phyloP scores from a whole-genome alignment of 2,888 invertebrate genomes.

The Cosmorhoe ocellata region DNA sequence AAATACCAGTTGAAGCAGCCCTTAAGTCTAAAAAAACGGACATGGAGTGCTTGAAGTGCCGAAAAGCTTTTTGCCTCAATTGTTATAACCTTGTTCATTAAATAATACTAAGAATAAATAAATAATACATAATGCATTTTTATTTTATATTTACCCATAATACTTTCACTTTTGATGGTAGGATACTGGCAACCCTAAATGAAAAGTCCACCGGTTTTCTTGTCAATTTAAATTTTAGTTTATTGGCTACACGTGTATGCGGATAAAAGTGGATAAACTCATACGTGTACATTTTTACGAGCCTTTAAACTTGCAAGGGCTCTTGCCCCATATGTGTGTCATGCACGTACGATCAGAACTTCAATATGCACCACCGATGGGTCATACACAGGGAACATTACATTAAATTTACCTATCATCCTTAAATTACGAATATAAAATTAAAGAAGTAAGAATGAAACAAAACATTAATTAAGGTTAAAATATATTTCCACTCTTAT shows the following conservation, averaged over 20 bases:
- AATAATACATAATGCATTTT: too few species aligned
- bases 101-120: too few species aligned
- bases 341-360: conserved; percentile 13
- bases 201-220: conserved; percentile 9
- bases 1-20: too few species aligned
- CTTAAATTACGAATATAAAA: too few species aligned
- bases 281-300: conserved; percentile 9
- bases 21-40: too few species aligned
- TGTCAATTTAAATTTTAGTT: conserved; percentile 11
- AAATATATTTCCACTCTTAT: conserved; percentile 55
- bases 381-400: too few species aligned
- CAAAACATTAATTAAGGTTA: conserved; percentile 32
- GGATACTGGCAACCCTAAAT: conserved; percentile 10
- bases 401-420: too few species aligned
- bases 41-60: too few species aligned
- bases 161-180: conserved; percentile 4
- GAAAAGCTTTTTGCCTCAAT: too few species aligned
- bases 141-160: too few species aligned
- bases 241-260: conserved; percentile 9
- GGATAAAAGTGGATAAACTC: conserved; percentile 8
- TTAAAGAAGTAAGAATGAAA: too few species aligned
- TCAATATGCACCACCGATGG: conserved; percentile 6
- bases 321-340: conserved; percentile 1
- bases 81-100: not conserved
- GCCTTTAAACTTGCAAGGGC: conserved; percentile 8